Evolutionary conservation across 2,888 invertebrate genomes (phyloP), one percentile per base, ranked within the genome.

Genomic region (Watsonalla cultraria): DNA sequence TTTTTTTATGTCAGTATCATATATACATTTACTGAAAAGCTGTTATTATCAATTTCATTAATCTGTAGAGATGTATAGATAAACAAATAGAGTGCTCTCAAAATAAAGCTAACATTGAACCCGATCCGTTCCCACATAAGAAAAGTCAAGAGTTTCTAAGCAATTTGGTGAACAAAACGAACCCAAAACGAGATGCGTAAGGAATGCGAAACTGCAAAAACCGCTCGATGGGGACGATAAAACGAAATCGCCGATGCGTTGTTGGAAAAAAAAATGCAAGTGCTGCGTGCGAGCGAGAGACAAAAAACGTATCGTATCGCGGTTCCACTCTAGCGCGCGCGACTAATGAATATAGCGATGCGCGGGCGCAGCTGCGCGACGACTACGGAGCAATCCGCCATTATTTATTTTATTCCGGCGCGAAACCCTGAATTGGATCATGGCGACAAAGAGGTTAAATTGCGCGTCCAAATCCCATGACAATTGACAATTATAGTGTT

Each of bases 331-430:
- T 86, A 82, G 83, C 86, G 88, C 86, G 82, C 83, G 77, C 82
- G 71, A 72, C 82, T 85, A 85, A 85, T 85, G 85, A 84, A 85
- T 83, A 81, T 78, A 68, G 74, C 64, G 64, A 72, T 78, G 84
- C 84, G 84, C 86, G 65, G 70, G 77, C 84, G 88, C 89, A 85
- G 86, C 87, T 86, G 89, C 86, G 74, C 73, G 72, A 67, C 72
- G 66, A 68, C 67, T 66, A 68, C 75, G 67, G 74, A 74, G 76
- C 78, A 77, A 79, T 84, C 84, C 82, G 80, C 84, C 84, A 86
- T 88, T 88, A 89, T 88, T 86, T 90, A 86, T 90, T 87, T 87
- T 85, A 86, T 85, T 86, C 84, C 83, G 86, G 88, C 85, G 87
- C 86, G 86, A 88, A 86, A 84, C 79, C 64, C 75, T 77, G 82